Conservation (phyloP, 2,113 vertebrate genomes). For the Pseudonaja textilis region DNA sequence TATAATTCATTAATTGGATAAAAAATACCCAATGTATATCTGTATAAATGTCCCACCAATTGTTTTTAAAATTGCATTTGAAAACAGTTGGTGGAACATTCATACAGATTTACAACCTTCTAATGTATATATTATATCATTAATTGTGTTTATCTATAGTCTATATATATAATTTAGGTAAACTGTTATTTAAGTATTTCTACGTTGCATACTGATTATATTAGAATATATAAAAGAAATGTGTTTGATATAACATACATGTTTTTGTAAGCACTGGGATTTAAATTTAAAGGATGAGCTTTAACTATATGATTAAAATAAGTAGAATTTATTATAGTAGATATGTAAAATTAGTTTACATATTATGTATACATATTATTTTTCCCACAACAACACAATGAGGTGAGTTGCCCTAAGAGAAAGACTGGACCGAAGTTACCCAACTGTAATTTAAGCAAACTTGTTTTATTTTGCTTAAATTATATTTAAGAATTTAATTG, state of each 20-base stretch:
- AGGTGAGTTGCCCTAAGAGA: not conserved
- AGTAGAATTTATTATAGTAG: not conserved
- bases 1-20: not conserved
- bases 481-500: not conserved
- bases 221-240: not conserved
- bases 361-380: not conserved
- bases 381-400: not conserved
- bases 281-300: not conserved
- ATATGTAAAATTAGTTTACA: not conserved
- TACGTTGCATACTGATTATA: not conserved
- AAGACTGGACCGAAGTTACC: not conserved
- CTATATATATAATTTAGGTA: not conserved
- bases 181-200: not conserved
- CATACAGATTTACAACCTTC: not conserved
- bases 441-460: not conserved
- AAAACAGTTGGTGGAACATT: not conserved
- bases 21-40: not conserved
- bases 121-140: not conserved
- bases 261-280: not conserved
- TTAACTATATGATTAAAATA: not conserved
- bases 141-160: not conserved
- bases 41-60: not conserved
- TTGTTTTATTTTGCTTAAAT: not conserved
- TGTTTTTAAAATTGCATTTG: not conserved
- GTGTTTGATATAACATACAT: not conserved